Conservation (phyloP, 2,888 invertebrate genomes). For the Pachliopta kotzebuea region DNA sequence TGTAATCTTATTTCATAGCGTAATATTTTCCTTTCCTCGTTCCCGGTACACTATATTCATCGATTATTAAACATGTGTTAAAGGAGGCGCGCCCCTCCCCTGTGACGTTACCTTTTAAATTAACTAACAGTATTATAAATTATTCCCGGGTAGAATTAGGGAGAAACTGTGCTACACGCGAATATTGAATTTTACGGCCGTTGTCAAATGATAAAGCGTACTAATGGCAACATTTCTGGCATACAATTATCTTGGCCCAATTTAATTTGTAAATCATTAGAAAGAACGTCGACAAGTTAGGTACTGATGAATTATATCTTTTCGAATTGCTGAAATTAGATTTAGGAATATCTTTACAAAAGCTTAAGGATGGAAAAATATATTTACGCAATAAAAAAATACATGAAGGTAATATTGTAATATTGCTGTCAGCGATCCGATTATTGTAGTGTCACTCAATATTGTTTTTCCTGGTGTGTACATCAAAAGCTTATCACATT, state of each 20-base stretch:
- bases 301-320: neutral
- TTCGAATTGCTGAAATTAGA: neutral
- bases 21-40: conserved; percentile 4
- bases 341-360: neutral
- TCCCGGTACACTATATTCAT: conserved; percentile 9
- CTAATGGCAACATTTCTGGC: conserved; percentile 1
- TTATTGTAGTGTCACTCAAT: conserved; percentile 12
- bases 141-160: conserved; percentile 18
- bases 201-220: conserved; percentile 2
- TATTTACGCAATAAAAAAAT: neutral
- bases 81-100: conserved; percentile 9
- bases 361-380: no score
- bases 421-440: conserved; percentile 1
- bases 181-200: conserved; percentile 4
- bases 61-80: conserved; percentile 21
- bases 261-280: neutral
- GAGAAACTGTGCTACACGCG: neutral
- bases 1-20: neutral
- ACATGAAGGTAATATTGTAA: neutral
- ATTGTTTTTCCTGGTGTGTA: conserved; percentile 19
- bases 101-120: conserved; percentile 17
- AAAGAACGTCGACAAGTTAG: neutral
- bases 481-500: conserved; percentile 15
- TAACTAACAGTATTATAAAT: conserved; percentile 19
- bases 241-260: neutral